phyloP scores from a whole-genome alignment of 1,140 invertebrate genomes.

The Sarcophaga peregrina region DNA sequence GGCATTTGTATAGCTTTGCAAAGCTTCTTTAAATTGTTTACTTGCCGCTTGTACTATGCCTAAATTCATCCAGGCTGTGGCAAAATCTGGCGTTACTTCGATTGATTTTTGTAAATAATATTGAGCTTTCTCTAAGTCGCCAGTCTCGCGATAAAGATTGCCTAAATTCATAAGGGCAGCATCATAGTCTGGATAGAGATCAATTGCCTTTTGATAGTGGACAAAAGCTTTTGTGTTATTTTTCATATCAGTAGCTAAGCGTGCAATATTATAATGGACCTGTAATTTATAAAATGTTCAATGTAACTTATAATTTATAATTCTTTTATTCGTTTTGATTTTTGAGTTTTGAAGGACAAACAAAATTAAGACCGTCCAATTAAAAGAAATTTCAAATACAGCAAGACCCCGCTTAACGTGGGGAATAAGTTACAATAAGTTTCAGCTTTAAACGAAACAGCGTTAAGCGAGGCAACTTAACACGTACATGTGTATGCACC shows the following conservation, averaged over 20 bases:
- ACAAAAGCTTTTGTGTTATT: conserved; percentile 76
- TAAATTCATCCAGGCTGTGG: conserved; percentile 98
- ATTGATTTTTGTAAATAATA: conserved; percentile 80
- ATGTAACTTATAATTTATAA: too few species aligned
- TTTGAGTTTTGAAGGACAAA: too few species aligned
- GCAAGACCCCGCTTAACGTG: too few species aligned
- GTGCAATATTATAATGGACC: conserved; percentile 92
- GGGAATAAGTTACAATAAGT: too few species aligned
- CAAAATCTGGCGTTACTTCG: conserved; percentile 84
- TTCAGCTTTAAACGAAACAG: too few species aligned
- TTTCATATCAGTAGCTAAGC: conserved; percentile 82
- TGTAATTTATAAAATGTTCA: not conserved
- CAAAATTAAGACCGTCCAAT: too few species aligned
- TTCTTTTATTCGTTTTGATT: too few species aligned
- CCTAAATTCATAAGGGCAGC: conserved; percentile 98
- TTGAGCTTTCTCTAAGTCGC: conserved; percentile 80
- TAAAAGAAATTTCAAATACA: too few species aligned
- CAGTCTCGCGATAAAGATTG: conserved; percentile 87
- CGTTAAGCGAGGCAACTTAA: too few species aligned
- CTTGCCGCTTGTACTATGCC: conserved; percentile 88
- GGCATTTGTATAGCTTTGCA: conserved; percentile 83
- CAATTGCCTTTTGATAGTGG: conserved; percentile 84
- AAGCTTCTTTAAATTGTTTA: conserved; percentile 78
- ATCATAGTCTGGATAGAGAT: conserved; percentile 90
- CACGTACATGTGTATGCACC: too few species aligned